A percentile compares a stretch with the other conserved stretches of the same genome.
Conservation (phyloP, 2,888 invertebrate genomes). For the Lacanobia wlatinum region DNA sequence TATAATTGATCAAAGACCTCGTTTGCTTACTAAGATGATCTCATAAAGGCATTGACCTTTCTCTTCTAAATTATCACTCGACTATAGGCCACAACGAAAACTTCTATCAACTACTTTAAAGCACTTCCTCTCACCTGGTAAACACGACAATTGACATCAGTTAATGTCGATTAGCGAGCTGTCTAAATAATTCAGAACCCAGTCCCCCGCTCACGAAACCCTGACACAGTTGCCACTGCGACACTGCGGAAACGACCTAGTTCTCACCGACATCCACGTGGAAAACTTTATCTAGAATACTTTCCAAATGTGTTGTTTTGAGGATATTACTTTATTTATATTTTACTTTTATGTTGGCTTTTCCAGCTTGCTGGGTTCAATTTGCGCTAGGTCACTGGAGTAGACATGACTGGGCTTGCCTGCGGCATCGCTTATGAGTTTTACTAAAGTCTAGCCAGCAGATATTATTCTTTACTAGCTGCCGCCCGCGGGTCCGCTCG, state of each 20-base stretch:
- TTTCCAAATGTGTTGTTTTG: conserved; percentile 9
- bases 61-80: not conserved
- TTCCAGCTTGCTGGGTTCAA: conserved; percentile 9
- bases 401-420: not conserved
- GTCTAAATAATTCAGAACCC: conserved; percentile 50
- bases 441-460: not conserved
- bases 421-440: not conserved
- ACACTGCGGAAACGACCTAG: conserved; percentile 57
- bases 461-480: not conserved
- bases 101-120: not conserved
- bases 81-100: not conserved
- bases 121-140: not conserved
- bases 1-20: not conserved
- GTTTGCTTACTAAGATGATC: too few relatives aligned
- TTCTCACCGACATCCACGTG: conserved; percentile 39
- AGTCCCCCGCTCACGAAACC: conserved; percentile 34
- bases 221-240: conserved; percentile 59
- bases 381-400: not conserved
- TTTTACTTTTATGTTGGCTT: conserved; percentile 29
- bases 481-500: too few relatives aligned
- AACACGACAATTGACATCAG: conserved; percentile 27
- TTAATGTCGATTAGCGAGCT: conserved; percentile 36
- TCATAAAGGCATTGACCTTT: not conserved
- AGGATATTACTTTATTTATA: conserved; percentile 23
- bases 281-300: conserved; percentile 30